Conservation (phyloP, 1,140 invertebrate species). For the Stegodyphus mimosarum region DNA sequence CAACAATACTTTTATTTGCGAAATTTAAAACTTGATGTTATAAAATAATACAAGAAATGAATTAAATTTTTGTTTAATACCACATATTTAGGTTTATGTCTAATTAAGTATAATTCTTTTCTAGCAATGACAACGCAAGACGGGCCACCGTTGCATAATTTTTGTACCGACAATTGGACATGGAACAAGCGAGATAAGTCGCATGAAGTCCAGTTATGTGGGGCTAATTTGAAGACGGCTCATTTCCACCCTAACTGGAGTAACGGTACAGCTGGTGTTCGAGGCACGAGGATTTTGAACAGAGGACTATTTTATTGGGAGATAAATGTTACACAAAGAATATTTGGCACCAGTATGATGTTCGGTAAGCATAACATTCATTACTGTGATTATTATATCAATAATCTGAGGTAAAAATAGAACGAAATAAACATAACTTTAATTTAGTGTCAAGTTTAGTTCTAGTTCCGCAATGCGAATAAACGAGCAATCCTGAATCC, state of each 20-base stretch:
- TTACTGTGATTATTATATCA: too few species aligned
- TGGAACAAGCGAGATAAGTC: conserved; percentile 76
- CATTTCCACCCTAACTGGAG: conserved; percentile 82
- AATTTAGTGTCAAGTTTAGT: too few species aligned
- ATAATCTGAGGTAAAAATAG: too few species aligned
- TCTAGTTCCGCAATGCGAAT: too few species aligned
- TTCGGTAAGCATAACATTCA: conserved; percentile 69
- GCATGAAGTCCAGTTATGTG: conserved; percentile 75
- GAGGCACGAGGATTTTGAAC: conserved; percentile 76
- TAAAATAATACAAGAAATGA: not conserved
- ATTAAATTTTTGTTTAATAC: not conserved
- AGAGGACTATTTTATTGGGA: conserved; percentile 79
- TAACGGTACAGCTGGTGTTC: conserved; percentile 78
- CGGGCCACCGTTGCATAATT: conserved; percentile 11
- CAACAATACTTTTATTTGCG: too few species aligned
- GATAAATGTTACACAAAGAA: conserved; percentile 74
- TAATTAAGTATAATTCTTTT: not conserved
- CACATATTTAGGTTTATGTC: not conserved
- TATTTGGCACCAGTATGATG: conserved; percentile 84
- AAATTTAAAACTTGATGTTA: not conserved
- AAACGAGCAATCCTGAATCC: too few species aligned
- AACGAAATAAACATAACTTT: too few species aligned
- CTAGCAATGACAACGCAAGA: conserved; percentile 3
- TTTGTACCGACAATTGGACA: conserved; percentile 75
- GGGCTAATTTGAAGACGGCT: conserved; percentile 70